phyloP scores from a whole-genome alignment of 2,113 vertebrate species.

The Chamaetylas fuelleborni region DNA sequence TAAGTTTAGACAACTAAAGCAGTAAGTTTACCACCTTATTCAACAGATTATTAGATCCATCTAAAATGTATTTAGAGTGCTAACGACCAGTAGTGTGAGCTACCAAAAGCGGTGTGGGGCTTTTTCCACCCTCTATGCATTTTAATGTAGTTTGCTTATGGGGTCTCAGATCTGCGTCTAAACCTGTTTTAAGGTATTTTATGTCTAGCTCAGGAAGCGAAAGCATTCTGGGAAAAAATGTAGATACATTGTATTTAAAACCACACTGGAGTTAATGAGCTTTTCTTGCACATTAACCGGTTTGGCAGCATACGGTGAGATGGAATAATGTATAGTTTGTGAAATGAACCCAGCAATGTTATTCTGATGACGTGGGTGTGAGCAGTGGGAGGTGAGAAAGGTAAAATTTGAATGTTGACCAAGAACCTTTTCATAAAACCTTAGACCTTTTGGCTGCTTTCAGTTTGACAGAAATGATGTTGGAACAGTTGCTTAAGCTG shows the following conservation, averaged over 20 bases:
- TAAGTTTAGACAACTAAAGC: slow-evolving; percentile 16
- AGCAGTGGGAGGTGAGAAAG: neutral
- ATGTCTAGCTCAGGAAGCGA: slow-evolving; percentile 74
- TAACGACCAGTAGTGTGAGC: neutral
- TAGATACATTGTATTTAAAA: slow-evolving; percentile 60
- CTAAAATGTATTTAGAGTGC: neutral
- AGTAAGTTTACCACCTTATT: neutral
- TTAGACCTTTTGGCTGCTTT: slow-evolving; percentile 12
- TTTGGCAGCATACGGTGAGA: neutral
- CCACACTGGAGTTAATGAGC: slow-evolving; percentile 20
- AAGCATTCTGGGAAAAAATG: slow-evolving; percentile 69
- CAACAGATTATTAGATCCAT: neutral
- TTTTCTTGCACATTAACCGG: slow-evolving; percentile 19
- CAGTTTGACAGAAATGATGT: slow-evolving; percentile 4
- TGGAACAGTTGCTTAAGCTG: slow-evolving; percentile 50
- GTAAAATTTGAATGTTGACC: neutral
- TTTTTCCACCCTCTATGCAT: slow-evolving; percentile 31
- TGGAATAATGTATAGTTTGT: neutral
- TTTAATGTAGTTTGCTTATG: slow-evolving; percentile 62
- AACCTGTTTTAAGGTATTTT: slow-evolving; percentile 80
- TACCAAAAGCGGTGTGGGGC: neutral
- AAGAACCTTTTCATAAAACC: neutral
- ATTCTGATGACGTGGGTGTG: neutral
- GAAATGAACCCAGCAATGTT: neutral
- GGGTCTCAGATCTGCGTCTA: slow-evolving; percentile 60